These are phyloP conservation scores for Sycophila sp. DNA, from an alignment of 1,140 invertebrate species.

Conservation along the genomic window DNA sequence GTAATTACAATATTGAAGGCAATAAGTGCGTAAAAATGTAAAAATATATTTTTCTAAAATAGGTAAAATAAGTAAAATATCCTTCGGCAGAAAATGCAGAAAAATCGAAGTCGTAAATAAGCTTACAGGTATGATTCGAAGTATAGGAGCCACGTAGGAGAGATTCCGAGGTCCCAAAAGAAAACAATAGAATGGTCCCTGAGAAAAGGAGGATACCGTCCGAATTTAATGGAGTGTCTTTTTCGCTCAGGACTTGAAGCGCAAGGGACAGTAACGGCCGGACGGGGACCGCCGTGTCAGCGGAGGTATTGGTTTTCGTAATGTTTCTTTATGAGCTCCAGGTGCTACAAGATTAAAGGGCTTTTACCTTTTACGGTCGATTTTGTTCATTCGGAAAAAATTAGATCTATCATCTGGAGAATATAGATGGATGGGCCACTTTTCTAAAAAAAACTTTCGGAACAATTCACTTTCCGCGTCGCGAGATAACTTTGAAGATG, in stretches of 20 bases:
- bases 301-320: background rate
- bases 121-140: too few species aligned
- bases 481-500: too few species aligned
- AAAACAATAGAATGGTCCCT: background rate
- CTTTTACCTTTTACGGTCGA: background rate
- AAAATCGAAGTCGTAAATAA: too few species aligned
- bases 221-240: conserved; percentile 19
- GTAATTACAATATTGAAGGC: too few species aligned
- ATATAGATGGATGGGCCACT: too few species aligned
- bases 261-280: background rate
- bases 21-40: too few species aligned
- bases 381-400: background rate
- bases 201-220: background rate
- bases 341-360: background rate
- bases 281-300: background rate
- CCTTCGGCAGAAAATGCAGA: too few species aligned
- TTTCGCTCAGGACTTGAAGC: conserved; percentile 1
- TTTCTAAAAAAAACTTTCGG: too few species aligned
- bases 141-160: background rate
- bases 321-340: conserved; percentile 15
- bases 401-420: background rate
- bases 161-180: background rate
- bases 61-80: too few species aligned
- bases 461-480: too few species aligned
- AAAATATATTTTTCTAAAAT: too few species aligned